phyloP scores from a whole-genome alignment of 2,797 vertebrate genomes.

The Alca torda region DNA sequence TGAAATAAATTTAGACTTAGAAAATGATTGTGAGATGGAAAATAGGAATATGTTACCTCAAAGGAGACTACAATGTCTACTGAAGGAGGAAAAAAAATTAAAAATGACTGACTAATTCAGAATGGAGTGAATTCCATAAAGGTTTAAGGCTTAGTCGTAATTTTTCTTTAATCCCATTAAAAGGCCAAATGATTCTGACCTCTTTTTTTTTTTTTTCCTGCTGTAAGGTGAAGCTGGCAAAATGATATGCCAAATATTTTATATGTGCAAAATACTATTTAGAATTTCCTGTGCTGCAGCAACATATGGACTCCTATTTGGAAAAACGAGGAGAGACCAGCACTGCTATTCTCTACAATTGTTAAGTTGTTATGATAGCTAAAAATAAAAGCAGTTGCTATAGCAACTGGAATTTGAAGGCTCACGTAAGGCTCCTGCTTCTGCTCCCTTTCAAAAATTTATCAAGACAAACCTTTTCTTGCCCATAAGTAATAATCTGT shows the following conservation, averaged over 20 bases:
- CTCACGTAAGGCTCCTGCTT: constrained; percentile 2
- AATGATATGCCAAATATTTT: background rate
- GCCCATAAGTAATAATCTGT: background rate
- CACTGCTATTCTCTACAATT: background rate
- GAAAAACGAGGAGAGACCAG: background rate
- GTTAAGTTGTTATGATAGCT: constrained; percentile 26
- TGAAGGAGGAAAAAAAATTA: background rate
- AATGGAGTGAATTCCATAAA: background rate
- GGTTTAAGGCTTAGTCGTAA: background rate
- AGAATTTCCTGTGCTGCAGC: background rate
- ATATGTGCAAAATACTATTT: background rate
- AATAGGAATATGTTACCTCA: background rate
- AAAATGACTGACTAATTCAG: background rate
- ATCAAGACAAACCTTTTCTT: background rate
- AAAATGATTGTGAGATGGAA: background rate
- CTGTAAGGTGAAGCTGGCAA: background rate
- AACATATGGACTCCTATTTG: background rate
- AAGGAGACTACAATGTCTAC: background rate
- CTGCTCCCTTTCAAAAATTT: constrained; percentile 30
- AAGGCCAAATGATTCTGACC: background rate
- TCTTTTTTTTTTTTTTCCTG: background rate
- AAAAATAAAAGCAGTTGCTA: constrained; percentile 65
- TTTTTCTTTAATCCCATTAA: background rate
- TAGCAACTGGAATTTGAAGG: constrained; percentile 41
- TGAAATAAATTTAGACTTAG: background rate